Percentiles rank a stretch among this genome's conserved stretches.
Conservation (phyloP, 2,888 invertebrate species). For the Oxystoma pomonae region DNA sequence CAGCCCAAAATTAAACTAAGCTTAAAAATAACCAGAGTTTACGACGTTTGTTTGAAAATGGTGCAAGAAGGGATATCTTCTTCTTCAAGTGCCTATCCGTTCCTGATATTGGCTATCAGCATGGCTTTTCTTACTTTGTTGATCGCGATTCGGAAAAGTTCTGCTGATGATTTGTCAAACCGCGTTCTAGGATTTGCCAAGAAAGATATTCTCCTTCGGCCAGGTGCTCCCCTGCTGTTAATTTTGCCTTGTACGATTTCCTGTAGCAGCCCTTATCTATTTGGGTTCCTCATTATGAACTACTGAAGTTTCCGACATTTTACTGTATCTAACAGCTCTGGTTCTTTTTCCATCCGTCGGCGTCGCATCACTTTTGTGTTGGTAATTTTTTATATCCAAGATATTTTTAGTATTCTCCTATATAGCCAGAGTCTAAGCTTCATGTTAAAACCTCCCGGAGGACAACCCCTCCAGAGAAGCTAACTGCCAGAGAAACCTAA, state of each 20-base stretch:
- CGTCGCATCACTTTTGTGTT: not conserved
- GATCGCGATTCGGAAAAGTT: constrained; percentile 1
- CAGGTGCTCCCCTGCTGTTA: not conserved
- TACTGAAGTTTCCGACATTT: not conserved
- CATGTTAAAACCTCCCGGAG: no score
- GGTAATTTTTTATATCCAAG: constrained; percentile 1
- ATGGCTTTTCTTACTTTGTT: constrained; percentile 7
- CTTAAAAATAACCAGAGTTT: no score
- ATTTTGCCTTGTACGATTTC: not conserved
- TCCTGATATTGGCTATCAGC: no score
- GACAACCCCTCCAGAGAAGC: no score
- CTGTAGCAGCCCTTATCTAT: not conserved
- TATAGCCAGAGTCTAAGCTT: no score
- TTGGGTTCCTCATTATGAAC: not conserved
- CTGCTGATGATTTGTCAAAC: constrained; percentile 3
- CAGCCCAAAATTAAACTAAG: no score
- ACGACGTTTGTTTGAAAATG: no score
- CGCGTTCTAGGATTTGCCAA: not conserved
- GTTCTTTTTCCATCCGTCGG: not conserved
- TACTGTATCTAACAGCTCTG: not conserved
- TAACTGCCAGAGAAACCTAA: no score
- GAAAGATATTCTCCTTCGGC: not conserved
- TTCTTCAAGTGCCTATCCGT: no score
- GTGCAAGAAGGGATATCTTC: no score
- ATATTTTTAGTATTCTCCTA: no score